A percentile compares a stretch with the other conserved stretches of the same genome.
phyloP scores from a whole-genome alignment of 2,113 vertebrate species.

The Indicator indicator region DNA sequence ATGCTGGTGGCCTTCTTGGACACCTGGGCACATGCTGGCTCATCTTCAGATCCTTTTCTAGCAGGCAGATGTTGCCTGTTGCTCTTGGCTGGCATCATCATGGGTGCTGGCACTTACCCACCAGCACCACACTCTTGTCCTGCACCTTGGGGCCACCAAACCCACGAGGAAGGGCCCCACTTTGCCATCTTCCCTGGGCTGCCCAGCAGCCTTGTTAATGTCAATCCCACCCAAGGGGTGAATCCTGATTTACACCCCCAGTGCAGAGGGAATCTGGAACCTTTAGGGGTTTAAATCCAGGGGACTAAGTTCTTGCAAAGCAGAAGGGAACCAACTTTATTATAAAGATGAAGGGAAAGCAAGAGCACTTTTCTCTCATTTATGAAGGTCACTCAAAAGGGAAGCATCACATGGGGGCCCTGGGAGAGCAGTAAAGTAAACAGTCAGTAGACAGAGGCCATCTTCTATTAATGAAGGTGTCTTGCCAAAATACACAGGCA shows the following conservation, averaged over 20 bases:
- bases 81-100: not conserved
- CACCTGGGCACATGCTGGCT: too few relatives aligned
- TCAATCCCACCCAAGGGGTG: not conserved
- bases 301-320: not conserved
- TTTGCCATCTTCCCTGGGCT: not conserved
- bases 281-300: not conserved
- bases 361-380: not conserved
- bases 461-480: constrained; percentile 24
- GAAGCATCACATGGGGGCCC: not conserved
- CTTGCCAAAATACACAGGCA: not conserved
- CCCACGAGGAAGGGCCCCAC: not conserved
- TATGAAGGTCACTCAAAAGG: constrained; percentile 13
- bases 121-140: rapidly evolving
- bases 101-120: rapidly evolving
- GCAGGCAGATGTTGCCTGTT: too few relatives aligned
- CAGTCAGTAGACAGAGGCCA: constrained; percentile 8
- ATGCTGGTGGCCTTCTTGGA: too few relatives aligned
- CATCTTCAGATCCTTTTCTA: too few relatives aligned
- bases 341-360: not conserved
- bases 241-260: not conserved
- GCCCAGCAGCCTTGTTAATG: not conserved
- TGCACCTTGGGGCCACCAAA: not conserved
- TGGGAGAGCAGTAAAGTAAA: not conserved
- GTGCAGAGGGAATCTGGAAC: not conserved
- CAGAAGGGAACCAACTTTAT: not conserved